These are phyloP conservation scores for Manacus vitellinus DNA, from an alignment of 2,113 vertebrate species.

Conservation along the genomic window DNA sequence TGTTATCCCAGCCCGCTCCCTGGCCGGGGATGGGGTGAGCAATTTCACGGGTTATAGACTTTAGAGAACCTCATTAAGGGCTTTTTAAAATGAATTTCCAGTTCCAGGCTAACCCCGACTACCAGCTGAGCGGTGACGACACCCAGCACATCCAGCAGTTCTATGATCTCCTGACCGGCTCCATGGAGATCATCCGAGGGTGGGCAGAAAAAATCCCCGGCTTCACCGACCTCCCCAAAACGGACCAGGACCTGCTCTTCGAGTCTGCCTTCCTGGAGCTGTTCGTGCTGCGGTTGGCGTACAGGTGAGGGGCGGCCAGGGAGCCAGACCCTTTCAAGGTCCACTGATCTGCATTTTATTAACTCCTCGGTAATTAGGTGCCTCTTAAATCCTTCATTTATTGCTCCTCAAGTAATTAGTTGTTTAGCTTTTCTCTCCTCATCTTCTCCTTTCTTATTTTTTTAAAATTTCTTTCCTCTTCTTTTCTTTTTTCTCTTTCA, in stretches of 20 bases:
- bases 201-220: constrained; percentile 98
- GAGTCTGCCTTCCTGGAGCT: constrained; percentile 98
- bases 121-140: constrained; percentile 96
- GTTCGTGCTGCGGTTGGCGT: constrained; percentile 93
- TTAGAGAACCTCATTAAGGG: constrained; percentile 91
- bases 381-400: constrained; percentile 87
- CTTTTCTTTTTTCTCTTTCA: not conserved
- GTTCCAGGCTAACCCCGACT: constrained; percentile 99
- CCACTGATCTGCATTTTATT: constrained; percentile 83
- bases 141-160: constrained; percentile 99
- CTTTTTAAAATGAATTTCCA: constrained; percentile 89
- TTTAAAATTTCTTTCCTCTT: not conserved
- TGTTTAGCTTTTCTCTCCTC: constrained; percentile 74
- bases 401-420: constrained; percentile 85
- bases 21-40: constrained; percentile 80
- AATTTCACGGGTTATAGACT: constrained; percentile 96
- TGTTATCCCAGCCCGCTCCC: constrained; percentile 77
- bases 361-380: constrained; percentile 84
- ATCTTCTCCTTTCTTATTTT: not conserved
- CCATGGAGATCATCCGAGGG: constrained; percentile 99
- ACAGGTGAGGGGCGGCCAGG: constrained; percentile 82
- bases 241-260: constrained; percentile 96
- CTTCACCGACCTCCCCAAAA: constrained; percentile 90
- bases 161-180: constrained; percentile 98
- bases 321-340: constrained; percentile 76